Percentiles rank a stretch among this genome's conserved stretches.
These are phyloP conservation scores for Tichodroma muraria DNA, from an alignment of 2,113 vertebrate species.

Conservation along the genomic window DNA sequence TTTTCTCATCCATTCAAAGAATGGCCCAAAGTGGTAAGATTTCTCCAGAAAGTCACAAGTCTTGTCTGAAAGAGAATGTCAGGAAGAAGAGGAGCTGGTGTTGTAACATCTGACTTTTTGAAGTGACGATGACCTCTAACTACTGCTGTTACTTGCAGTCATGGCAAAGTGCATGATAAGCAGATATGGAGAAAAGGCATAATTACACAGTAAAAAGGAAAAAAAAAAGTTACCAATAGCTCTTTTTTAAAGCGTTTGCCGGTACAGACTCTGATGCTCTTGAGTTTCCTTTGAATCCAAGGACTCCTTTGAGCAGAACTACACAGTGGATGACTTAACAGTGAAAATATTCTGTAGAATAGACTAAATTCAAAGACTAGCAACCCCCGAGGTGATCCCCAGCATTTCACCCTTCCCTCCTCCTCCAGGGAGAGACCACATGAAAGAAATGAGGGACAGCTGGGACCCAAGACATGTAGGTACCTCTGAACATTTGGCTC, in stretches of 20 bases:
- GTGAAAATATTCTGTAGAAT: not conserved
- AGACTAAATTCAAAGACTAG: not conserved
- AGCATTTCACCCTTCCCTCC: not conserved
- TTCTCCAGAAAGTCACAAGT: not conserved
- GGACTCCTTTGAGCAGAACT: not conserved
- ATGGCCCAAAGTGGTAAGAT: rapidly evolving
- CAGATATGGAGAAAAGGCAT: not conserved
- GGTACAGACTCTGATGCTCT: not conserved
- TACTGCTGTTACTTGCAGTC: not conserved
- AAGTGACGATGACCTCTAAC: not conserved
- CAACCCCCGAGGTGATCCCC: not conserved
- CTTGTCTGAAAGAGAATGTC: not conserved
- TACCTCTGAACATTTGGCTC: constrained; percentile 37
- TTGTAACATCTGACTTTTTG: not conserved
- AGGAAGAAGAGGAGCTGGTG: not conserved
- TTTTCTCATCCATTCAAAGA: not conserved
- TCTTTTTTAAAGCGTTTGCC: not conserved
- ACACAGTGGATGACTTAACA: not conserved
- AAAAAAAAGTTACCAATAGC: not conserved
- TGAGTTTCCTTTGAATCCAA: not conserved
- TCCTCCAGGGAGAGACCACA: not conserved
- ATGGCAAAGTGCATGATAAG: not conserved
- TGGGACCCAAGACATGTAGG: not conserved
- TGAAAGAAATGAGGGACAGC: constrained; percentile 11
- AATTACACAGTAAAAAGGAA: not conserved